Base-by-base conservation (phyloP, 1,140 invertebrate species). In the Drosophila seguyi region DNA sequence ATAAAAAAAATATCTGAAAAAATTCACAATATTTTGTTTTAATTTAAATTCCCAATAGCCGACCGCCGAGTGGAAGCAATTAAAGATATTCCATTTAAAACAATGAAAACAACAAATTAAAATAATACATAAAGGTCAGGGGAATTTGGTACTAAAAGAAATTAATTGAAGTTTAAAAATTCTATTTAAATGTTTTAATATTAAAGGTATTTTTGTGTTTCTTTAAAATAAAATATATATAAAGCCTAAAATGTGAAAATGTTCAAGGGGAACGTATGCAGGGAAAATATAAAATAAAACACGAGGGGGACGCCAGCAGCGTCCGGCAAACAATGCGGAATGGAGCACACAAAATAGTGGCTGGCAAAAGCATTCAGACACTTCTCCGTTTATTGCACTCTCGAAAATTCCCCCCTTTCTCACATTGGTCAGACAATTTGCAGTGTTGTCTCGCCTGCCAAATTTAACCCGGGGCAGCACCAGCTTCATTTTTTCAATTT, bases 371-470 rank as follows among this genome's bases (percentile, higher is more conserved):
- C 55, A 59, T 74, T 63, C 83, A 90, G 81, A 78, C 81, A 90
- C 86, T 88, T 85, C 45, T 77, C 50, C 85, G 85, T 88, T 88
- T 88, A 85, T 90, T 88, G 85, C 85, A 85, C 85, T 85, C 78
- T 48, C 60, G 34, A 44, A 47, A 36, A 22, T 6, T 22, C 41
- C 47, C 56, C 42, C 27, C 16, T 6, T 34, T 45, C 29, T 27
- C 36, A 45, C 69, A 66, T 62, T 88, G 84, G 84, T 88, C 85
- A 88, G 81, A 88, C 85, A 90, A 88, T 88, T 88, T 90, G 81
- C 84, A 88, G 78, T 44, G 65, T 85, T 88, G 85, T 90, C 85
- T 90, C 75, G 85, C 61, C 74, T 90, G 85, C 85, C 77, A 90
- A 87, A 82, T 91, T 79, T 88, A 79, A 84, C 81, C 81, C 72